Evolutionary conservation across 2,113 vertebrate species (phyloP).

Genomic region (Tichodroma muraria): DNA sequence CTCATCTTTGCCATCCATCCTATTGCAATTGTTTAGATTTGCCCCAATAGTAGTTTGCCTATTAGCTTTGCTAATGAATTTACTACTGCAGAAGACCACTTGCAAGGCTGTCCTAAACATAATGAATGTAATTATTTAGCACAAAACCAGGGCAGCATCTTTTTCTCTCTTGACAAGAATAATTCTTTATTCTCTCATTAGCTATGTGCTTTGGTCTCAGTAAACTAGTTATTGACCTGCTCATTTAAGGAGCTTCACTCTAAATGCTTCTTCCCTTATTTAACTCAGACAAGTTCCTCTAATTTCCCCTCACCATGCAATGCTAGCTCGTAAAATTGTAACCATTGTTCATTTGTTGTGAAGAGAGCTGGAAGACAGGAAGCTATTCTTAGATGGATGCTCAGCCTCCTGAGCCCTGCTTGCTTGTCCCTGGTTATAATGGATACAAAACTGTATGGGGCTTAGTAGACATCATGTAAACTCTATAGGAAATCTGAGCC

Average conservation of each 20-base stretch:
- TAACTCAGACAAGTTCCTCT: slow-evolving; percentile 69
- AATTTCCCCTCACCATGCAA: slow-evolving; percentile 58
- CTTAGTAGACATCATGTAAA: slow-evolving; percentile 77
- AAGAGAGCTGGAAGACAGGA: slow-evolving; percentile 60
- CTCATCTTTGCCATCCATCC: slow-evolving; percentile 57
- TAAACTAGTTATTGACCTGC: slow-evolving; percentile 80
- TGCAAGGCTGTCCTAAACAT: slow-evolving; percentile 69
- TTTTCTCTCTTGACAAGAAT: slow-evolving; percentile 73
- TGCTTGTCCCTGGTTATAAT: slow-evolving; percentile 75
- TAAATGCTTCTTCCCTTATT: slow-evolving; percentile 74
- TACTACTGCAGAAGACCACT: slow-evolving; percentile 72
- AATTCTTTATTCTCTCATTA: slow-evolving; percentile 80
- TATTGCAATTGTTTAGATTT: slow-evolving; percentile 65
- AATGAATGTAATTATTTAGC: slow-evolving; percentile 81
- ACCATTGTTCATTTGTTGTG: slow-evolving; percentile 70
- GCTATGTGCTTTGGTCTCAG: slow-evolving; percentile 70
- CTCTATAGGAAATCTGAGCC: slow-evolving; percentile 76
- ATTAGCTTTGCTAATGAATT: slow-evolving; percentile 78
- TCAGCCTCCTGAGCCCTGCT: slow-evolving; percentile 68
- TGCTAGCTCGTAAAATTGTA: slow-evolving; percentile 63
- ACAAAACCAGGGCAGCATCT: slow-evolving; percentile 69
- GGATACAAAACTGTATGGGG: slow-evolving; percentile 78
- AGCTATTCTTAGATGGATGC: slow-evolving; percentile 72
- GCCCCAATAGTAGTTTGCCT: slow-evolving; percentile 65
- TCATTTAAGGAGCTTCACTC: slow-evolving; percentile 73